Base-by-base conservation (phyloP, 2,113 vertebrate genomes). In the Poecilia latipinna region DNA sequence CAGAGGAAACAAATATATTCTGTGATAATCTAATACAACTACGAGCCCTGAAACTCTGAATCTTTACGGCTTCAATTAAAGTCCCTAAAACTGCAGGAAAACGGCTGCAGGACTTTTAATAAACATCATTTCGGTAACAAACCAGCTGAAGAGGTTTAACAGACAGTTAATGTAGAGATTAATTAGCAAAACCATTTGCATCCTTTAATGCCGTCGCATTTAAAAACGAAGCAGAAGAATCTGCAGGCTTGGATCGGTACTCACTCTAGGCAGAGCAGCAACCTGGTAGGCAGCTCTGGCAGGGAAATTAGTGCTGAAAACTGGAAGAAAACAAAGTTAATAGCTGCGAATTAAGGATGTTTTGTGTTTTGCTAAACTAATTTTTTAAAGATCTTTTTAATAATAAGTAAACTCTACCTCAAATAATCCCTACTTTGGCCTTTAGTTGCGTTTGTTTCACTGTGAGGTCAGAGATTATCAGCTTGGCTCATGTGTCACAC, bases 251-350 rank as follows among this genome's bases (percentile, higher is more conserved):
- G 13, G 29, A 8, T 68, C 69, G 65, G 17, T 29, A 88, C 94
- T 95, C 62, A 96, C 95, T 90, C 93, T 90, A 29, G 95, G 95
- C 5, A 96, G 87, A n/a, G 94, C 95, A 42, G 91, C 90, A 1
- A 96, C 95, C 66, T 96, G 95, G 63, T 95, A 96, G 26, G 94
- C 94, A 68, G 95, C 94, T 85, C 95, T 92, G 77, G 95, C 95
- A 33, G 95, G 95, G 42, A 94, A 94, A 68, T 90, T 93, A 4
- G 77, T 92, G 84, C n/a, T 93, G 78, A 96, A 96, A 90, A 95
- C 95, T 96, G 75, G 5, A 24, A 65, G 10, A 57, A 54, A 24
- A 51, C 79, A 82, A 0, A 48, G 32, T 68, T 12, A 35, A 0
- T 44, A n/a, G 6, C 17, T 48, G 44, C 44, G 19, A 1, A 17